These are phyloP conservation scores for Lepidurus packardi DNA, from an alignment of 1,140 invertebrate species.

Conservation along the genomic window DNA sequence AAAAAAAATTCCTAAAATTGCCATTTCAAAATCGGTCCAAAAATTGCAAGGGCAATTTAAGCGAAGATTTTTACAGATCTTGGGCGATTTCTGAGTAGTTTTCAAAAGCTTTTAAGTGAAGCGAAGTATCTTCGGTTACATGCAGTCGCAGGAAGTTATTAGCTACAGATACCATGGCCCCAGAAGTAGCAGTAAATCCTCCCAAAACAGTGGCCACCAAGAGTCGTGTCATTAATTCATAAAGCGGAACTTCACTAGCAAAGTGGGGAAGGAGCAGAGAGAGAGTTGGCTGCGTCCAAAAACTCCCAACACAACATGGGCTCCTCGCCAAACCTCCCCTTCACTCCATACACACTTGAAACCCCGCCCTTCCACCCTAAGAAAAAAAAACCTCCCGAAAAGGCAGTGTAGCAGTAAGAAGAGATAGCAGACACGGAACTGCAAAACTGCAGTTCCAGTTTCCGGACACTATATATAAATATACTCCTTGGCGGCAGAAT, in stretches of 20 bases:
- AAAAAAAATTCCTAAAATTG: too few relatives aligned
- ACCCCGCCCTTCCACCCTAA: neutral
- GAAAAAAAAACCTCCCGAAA: neutral
- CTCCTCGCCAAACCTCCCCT: neutral
- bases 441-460: constrained; percentile 21
- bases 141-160: neutral
- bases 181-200: neutral
- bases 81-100: too few relatives aligned
- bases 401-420: neutral
- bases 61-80: too few relatives aligned
- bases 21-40: too few relatives aligned
- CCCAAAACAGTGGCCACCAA: neutral
- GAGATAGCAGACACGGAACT: constrained; percentile 13
- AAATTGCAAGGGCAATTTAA: too few relatives aligned
- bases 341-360: neutral
- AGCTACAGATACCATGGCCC: constrained; percentile 1
- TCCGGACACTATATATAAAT: constrained; percentile 13
- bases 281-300: neutral
- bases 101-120: too few relatives aligned
- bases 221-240: constrained; percentile 19
- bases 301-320: neutral
- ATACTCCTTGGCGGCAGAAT: constrained; percentile 2
- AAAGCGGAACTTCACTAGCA: constrained; percentile 6
- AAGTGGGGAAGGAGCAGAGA: neutral
- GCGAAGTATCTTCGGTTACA: too few relatives aligned